phyloP scores from a whole-genome alignment of 2,797 vertebrate species.

The Epinephelus awoara region DNA sequence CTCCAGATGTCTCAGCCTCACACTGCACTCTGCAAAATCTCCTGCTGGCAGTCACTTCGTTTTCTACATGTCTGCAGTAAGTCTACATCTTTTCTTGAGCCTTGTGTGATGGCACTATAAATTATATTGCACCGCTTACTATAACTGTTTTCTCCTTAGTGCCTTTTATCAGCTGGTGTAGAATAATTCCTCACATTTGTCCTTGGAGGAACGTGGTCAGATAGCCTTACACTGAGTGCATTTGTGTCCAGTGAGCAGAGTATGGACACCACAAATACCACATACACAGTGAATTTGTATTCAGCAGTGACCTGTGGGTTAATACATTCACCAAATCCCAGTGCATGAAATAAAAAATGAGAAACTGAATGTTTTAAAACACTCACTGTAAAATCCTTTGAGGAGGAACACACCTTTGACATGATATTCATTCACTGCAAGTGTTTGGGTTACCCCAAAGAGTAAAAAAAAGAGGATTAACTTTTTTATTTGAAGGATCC shows the following conservation, averaged over 20 bases:
- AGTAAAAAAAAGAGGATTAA: background rate
- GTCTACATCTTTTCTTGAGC: conserved; percentile 1
- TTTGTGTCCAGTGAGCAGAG: background rate
- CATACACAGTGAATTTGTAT: background rate
- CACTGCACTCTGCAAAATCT: conserved; percentile 10
- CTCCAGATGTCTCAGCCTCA: conserved; percentile 40
- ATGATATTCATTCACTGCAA: background rate
- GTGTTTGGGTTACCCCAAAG: background rate
- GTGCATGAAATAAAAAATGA: background rate
- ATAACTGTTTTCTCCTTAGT: background rate
- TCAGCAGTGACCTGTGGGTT: background rate
- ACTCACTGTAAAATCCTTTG: conserved; percentile 18
- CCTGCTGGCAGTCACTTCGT: conserved; percentile 13
- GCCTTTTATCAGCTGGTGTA: background rate
- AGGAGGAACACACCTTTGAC: conserved; percentile 4
- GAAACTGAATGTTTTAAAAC: background rate
- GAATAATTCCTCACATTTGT: background rate
- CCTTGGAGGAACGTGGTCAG: background rate
- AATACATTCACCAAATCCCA: conserved; percentile 15
- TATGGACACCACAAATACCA: conserved; percentile 3
- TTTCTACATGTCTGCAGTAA: conserved; percentile 1
- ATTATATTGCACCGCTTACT: background rate
- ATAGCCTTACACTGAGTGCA: background rate
- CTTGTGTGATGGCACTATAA: background rate
- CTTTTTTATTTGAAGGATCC: conserved; percentile 8